phyloP scores from a whole-genome alignment of 2,113 vertebrate species.

The Gambusia affinis region DNA sequence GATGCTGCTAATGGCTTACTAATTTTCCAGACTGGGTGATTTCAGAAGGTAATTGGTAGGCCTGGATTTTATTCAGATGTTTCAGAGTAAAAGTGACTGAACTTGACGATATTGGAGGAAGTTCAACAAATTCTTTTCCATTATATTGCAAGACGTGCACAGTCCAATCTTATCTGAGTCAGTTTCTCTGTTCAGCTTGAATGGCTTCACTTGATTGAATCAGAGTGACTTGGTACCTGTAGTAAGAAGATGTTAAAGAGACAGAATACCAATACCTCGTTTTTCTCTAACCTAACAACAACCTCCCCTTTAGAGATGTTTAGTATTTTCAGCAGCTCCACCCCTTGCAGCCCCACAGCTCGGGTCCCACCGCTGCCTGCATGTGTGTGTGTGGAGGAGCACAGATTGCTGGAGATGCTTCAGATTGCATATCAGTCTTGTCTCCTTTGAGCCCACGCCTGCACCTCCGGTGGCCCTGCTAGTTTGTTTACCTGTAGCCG shows the following conservation, averaged over 20 bases:
- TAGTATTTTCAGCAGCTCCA: constrained; percentile 9
- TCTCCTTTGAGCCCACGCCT: constrained; percentile 46
- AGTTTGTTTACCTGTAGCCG: constrained; percentile 65
- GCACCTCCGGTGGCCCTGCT: constrained; percentile 51
- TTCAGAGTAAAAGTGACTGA: too few species aligned
- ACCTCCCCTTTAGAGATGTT: constrained; percentile 35
- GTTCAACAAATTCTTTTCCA: not conserved
- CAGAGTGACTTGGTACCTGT: constrained; percentile 33
- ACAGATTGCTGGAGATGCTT: constrained; percentile 51
- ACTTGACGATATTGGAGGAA: not conserved
- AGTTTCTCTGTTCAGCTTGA: not conserved
- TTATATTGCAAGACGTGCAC: not conserved
- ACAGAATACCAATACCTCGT: constrained; percentile 17
- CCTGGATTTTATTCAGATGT: not conserved
- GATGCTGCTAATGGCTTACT: not conserved
- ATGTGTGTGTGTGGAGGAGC: constrained; percentile 47
- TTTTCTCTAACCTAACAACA: constrained; percentile 29
- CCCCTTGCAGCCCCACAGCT: constrained; percentile 39
- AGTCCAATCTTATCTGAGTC: not conserved
- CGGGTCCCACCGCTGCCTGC: constrained; percentile 5
- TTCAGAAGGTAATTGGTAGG: not conserved
- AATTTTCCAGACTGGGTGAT: not conserved
- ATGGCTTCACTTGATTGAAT: not conserved
- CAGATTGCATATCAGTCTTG: constrained; percentile 70
- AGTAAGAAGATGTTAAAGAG: constrained; percentile 26